Percentiles rank a stretch among this genome's conserved stretches.
Conservation (phyloP, 2,797 vertebrate genomes). For the Thripadectes ignobilis region DNA sequence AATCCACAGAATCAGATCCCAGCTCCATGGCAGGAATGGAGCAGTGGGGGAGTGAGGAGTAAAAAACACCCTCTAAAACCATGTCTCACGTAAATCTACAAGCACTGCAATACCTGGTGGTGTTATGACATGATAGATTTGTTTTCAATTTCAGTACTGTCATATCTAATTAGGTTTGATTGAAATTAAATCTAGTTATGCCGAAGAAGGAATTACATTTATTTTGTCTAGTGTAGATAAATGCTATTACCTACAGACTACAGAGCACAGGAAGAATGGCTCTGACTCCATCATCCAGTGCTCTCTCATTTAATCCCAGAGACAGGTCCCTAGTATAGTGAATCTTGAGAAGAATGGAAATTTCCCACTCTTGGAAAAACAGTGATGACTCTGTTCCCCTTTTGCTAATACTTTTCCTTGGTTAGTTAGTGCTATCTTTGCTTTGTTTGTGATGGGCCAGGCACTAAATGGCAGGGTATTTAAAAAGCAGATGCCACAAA, state of each 20-base stretch:
- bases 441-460: not conserved
- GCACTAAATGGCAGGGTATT: not conserved
- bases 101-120: not conserved
- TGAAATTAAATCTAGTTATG: conserved; percentile 3
- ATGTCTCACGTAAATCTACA: not conserved
- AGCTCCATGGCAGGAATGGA: not conserved
- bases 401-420: not conserved
- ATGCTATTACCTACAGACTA: not conserved
- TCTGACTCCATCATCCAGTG: not conserved
- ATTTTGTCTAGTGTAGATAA: not conserved
- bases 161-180: not conserved
- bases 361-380: not conserved
- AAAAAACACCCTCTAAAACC: not conserved
- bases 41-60: not conserved
- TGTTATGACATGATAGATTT: not conserved
- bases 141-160: conserved; percentile 10
- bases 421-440: not conserved
- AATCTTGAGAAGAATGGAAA: not conserved
- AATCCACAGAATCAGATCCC: not conserved
- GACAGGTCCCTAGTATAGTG: not conserved
- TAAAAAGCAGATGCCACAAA: not conserved
- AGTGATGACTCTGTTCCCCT: not conserved
- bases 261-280: not conserved
- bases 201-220: not conserved
- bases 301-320: not conserved